Conservation (phyloP, 2,797 vertebrate species). For the Dendrocincla tyrannina region DNA sequence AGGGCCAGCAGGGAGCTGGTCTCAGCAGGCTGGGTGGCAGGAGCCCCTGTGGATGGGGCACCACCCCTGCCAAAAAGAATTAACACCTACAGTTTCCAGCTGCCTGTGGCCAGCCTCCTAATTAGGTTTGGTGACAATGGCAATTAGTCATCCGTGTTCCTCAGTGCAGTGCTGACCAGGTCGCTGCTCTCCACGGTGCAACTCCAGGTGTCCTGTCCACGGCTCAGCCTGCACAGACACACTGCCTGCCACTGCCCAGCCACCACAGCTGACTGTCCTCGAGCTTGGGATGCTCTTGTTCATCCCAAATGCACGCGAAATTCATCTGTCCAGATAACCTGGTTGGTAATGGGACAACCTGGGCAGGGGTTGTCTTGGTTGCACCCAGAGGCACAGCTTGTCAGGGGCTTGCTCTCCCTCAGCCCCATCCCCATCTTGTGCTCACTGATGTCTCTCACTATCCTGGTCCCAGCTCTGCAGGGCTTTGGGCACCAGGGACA, state of each 20-base stretch:
- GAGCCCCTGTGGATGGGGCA: neutral
- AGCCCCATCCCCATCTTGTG: neutral
- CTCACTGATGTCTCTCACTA: neutral
- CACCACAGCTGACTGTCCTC: neutral
- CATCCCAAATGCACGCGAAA: neutral
- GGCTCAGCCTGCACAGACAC: fast-evolving
- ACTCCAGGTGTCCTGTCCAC: neutral
- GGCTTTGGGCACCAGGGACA: neutral
- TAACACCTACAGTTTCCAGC: constrained; percentile 1
- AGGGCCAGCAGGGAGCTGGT: neutral
- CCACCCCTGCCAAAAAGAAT: neutral
- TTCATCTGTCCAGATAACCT: neutral
- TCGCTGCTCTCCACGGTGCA: fast-evolving
- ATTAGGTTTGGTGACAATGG: constrained; percentile 30
- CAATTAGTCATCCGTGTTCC: constrained; percentile 7
- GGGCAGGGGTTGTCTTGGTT: neutral
- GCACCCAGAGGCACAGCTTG: neutral
- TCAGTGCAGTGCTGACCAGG: fast-evolving
- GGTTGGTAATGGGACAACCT: neutral
- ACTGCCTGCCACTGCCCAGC: neutral
- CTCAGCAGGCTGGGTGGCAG: neutral
- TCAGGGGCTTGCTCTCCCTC: neutral
- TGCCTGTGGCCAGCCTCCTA: constrained; percentile 20
- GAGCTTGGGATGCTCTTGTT: neutral
- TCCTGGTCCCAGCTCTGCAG: neutral